Evolutionary conservation across 2,888 invertebrate species (phyloP).

Genomic region (Andrena flavipes): DNA sequence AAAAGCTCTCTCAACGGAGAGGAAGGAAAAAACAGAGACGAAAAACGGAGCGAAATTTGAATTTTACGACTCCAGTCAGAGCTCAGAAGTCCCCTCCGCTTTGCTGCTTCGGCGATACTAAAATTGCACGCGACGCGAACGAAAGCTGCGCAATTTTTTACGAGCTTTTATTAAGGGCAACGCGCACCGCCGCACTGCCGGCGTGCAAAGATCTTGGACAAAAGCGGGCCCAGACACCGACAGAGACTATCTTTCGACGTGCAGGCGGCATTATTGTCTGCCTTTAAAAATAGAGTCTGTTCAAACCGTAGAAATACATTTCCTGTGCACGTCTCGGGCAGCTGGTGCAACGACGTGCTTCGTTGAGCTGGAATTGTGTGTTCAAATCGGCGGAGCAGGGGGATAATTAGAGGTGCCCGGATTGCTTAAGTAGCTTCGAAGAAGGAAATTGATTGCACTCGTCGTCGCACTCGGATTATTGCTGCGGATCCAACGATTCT

Average conservation of each 20-base stretch:
- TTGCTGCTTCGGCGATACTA: conserved; percentile 33
- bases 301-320: conserved; percentile 56
- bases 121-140: conserved; percentile 42
- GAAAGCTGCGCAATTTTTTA: conserved; percentile 50
- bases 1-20: conserved; percentile 22
- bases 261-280: conserved; percentile 63
- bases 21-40: not conserved
- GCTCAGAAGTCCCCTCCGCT: not conserved
- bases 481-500: not conserved
- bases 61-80: conserved; percentile 52
- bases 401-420: conserved; percentile 11
- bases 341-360: conserved; percentile 42
- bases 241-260: conserved; percentile 46
- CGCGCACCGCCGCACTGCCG: not conserved
- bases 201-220: conserved; percentile 33
- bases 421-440: conserved; percentile 2
- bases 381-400: not conserved
- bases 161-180: conserved; percentile 59
- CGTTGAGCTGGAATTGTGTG: conserved; percentile 30
- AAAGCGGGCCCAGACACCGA: conserved; percentile 30
- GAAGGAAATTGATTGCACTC: conserved; percentile 22
- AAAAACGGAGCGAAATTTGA: conserved; percentile 57
- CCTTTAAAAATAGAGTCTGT: conserved; percentile 63
- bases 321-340: conserved; percentile 45
- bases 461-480: not conserved